These are phyloP conservation scores for Garrulus glandarius DNA, from an alignment of 2,797 vertebrate genomes.

Conservation along the genomic window DNA sequence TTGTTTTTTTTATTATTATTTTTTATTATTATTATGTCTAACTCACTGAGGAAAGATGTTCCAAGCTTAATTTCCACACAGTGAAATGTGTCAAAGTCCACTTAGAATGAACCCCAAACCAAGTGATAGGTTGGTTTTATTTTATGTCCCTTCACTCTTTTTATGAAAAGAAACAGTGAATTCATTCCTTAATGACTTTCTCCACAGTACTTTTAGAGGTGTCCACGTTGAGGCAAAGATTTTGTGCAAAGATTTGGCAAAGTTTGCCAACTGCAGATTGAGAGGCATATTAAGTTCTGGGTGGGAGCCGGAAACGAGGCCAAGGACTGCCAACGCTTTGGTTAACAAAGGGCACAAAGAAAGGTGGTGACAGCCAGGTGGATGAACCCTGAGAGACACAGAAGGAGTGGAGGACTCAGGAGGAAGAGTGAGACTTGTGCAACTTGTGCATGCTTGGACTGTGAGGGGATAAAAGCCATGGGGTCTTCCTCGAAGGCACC, in stretches of 20 bases:
- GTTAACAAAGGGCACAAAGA: not conserved
- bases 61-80: not conserved
- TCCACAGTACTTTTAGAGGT: not conserved
- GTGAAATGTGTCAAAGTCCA: not conserved
- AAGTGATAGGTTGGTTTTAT: not conserved
- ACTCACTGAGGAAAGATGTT: not conserved
- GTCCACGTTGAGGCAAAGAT: not conserved
- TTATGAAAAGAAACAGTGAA: not conserved
- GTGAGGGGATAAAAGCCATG: not conserved
- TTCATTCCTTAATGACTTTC: not conserved
- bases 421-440: not conserved
- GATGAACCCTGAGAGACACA: not conserved
- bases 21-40: rapidly evolving
- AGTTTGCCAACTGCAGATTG: not conserved
- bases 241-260: not conserved
- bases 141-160: not conserved
- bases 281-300: not conserved
- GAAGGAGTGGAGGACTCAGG: not conserved
- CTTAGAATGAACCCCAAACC: not conserved
- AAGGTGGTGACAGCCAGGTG: not conserved
- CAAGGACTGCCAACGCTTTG: not conserved
- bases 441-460: not conserved
- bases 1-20: not conserved
- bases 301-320: no score
- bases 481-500: rapidly evolving